A percentile compares a stretch with the other conserved stretches of the same genome.
Conservation (phyloP, 2,797 vertebrate genomes). For the Bradypus variegatus region DNA sequence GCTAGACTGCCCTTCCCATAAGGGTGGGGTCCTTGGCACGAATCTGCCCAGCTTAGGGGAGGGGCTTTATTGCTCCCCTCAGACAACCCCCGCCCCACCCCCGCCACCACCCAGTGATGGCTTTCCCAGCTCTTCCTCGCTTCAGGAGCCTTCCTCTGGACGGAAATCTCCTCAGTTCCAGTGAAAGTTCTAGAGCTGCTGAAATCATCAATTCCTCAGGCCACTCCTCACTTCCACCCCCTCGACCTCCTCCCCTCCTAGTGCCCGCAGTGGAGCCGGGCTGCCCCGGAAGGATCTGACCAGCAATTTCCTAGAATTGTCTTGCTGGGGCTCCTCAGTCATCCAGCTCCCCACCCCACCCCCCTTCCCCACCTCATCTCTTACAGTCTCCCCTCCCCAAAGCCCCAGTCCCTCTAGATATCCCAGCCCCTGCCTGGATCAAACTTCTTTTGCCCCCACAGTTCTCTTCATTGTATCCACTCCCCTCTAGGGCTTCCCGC, state of each 20-base stretch:
- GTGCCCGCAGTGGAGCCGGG: conserved; percentile 52
- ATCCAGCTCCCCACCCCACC: not conserved
- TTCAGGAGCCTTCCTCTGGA: conserved; percentile 45
- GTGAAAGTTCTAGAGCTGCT: conserved; percentile 54
- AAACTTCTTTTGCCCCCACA: not conserved
- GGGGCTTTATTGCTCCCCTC: not conserved
- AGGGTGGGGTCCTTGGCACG: conserved; percentile 17
- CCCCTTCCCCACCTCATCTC: not conserved
- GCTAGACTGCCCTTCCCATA: conserved; percentile 21
- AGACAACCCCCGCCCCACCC: not conserved
- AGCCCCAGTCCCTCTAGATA: not conserved
- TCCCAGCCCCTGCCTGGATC: not conserved
- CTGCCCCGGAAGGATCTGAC: conserved; percentile 69
- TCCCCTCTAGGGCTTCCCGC: not conserved
- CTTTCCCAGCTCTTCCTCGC: conserved; percentile 58
- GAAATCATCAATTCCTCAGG: not conserved
- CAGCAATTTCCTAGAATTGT: conserved; percentile 65
- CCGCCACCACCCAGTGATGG: not conserved
- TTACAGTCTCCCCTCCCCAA: not conserved
- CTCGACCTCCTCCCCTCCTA: not conserved
- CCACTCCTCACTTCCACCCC: not conserved
- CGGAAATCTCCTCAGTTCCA: conserved; percentile 57
- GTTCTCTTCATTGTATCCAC: not conserved
- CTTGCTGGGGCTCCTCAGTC: conserved; percentile 43
- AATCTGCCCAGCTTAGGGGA: not conserved